Base-by-base conservation (phyloP, 2,888 invertebrate genomes). In the Ectemnius lituratus region DNA sequence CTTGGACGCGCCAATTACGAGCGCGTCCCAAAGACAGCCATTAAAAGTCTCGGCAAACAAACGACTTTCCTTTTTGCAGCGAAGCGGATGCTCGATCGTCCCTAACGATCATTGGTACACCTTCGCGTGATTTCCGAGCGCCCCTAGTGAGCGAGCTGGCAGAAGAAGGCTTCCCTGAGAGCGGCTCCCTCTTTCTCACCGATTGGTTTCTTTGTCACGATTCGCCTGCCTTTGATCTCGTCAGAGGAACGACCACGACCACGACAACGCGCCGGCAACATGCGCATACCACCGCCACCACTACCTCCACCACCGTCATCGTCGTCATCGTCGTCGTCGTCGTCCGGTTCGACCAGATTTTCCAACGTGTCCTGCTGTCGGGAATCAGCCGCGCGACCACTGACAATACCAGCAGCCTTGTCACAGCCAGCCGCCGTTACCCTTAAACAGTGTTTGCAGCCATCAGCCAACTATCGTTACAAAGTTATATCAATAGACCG, bases 1-100 rank as follows among this genome's bases (percentile, higher is more conserved):
- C 73, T 67, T 67, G 70, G 73, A 76, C 80, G 83, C 84, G 82
- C 78, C 82, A 84, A 84, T 83, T 84, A 84, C 84, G 69, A 83
- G 76, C 76, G 82, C 73, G 78, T 70, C 70, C 76, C 37, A 70
- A 79, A 81, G 79, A 78, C 84, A 69, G 76, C 78, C 83, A 83
- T 83, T 83, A 83, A 79, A 73, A 77, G 75, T 37, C 62, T 63
- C 70, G 72, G 67, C 82, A 82, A 83, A 84, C 84, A 83, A 84
- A 82, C 84, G 77, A 83, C 83, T 79, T 73, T 75, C 74, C 78
- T 81, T 83, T 83, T 82, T 83, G 76, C 70, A 69, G 70, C 37
- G 27, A 16, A 13, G 4, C 52, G 52, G 68, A 71, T 59, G 67
- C 64, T 68, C 76, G 79, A 81, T 81, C 81, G 76, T 59, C 56